phyloP scores from a whole-genome alignment of 2,113 vertebrate species.

The Dascyllus trimaculatus region DNA sequence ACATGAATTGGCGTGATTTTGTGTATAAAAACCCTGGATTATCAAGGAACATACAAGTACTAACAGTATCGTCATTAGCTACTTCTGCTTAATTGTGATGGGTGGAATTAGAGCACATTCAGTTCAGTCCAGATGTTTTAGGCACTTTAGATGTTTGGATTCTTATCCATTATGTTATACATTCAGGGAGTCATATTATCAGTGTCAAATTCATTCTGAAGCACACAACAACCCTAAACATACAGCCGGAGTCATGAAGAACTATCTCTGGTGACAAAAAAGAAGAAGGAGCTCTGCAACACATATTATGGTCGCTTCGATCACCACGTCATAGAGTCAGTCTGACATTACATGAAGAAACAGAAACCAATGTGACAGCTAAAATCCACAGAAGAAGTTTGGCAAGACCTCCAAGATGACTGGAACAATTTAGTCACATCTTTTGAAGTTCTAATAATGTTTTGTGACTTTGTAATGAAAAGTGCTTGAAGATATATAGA shows the following conservation, averaged over 20 bases:
- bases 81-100: not conserved
- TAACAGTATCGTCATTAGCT: not conserved
- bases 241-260: no score
- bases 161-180: not conserved
- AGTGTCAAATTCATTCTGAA: conserved; percentile 6
- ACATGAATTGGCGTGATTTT: not conserved
- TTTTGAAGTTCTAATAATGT: no score
- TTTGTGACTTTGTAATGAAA: no score
- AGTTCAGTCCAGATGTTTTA: not conserved
- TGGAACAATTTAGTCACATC: no score
- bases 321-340: not conserved
- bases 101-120: not conserved
- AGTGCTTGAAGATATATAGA: no score
- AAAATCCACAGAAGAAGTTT: not conserved
- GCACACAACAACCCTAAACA: not conserved
- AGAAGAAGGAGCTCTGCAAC: conserved; percentile 17
- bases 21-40: not conserved
- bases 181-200: not conserved
- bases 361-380: not conserved
- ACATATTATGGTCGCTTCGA: not conserved
- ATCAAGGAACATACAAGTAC: not conserved
- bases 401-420: no score
- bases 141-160: not conserved
- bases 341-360: not conserved
- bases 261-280: not conserved